phyloP scores from a whole-genome alignment of 1,140 invertebrate genomes.

The Pristionchus pacificus region DNA sequence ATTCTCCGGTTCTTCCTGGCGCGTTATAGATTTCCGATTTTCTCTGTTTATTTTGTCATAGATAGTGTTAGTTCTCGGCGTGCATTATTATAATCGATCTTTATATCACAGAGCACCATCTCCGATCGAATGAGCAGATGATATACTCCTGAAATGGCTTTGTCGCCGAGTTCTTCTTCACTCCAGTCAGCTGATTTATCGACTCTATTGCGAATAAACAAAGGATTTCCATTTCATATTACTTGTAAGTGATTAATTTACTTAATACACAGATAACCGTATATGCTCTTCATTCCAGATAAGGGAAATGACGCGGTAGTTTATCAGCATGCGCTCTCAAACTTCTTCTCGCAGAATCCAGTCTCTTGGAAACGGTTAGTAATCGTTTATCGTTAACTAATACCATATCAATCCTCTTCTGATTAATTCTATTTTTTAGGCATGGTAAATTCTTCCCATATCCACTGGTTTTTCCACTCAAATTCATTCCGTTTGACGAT shows the following conservation, averaged over 20 bases:
- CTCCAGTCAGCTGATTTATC: constrained; percentile 2
- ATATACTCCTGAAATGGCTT: too few relatives aligned
- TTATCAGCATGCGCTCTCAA: constrained; percentile 21
- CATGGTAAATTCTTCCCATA: constrained; percentile 21
- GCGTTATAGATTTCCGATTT: too few relatives aligned
- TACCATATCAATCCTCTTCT: not conserved
- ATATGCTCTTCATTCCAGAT: constrained; percentile 5
- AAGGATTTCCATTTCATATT: not conserved
- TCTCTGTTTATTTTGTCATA: too few relatives aligned
- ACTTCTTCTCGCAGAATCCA: constrained; percentile 18
- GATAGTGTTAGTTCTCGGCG: too few relatives aligned
- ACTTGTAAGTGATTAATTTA: constrained; percentile 1
- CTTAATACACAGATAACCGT: not conserved
- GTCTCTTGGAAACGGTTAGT: constrained; percentile 29
- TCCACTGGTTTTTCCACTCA: constrained; percentile 30
- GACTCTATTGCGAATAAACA: constrained; percentile 2
- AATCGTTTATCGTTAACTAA: not conserved
- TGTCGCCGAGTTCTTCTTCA: not conserved
- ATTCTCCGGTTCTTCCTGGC: too few relatives aligned
- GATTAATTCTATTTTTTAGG: not conserved
- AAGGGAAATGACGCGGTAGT: constrained; percentile 16
- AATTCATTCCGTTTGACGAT: constrained; percentile 41
- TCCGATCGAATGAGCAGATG: too few relatives aligned
- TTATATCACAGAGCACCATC: too few relatives aligned
- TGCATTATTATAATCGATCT: too few relatives aligned